These are phyloP conservation scores for Hypanus sabinus DNA, from an alignment of 2,113 vertebrate species.

Conservation along the genomic window DNA sequence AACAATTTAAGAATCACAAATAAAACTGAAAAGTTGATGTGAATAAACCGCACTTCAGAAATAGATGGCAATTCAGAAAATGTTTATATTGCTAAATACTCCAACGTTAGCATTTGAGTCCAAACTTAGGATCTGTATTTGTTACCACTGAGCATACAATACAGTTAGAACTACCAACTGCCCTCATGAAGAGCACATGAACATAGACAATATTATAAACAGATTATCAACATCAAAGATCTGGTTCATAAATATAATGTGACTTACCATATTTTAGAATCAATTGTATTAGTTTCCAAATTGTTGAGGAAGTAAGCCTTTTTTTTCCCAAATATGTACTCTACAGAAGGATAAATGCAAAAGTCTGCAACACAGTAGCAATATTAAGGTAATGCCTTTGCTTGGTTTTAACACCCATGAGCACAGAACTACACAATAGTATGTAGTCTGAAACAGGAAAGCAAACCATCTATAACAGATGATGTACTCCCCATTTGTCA, in stretches of 20 bases:
- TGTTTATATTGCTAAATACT: not conserved
- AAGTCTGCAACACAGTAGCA: not conserved
- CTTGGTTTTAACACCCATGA: not conserved
- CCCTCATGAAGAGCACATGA: not conserved
- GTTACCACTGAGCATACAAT: not conserved
- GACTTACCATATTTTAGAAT: slow-evolving; percentile 31
- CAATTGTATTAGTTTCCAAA: slow-evolving; percentile 12
- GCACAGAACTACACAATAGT: not conserved
- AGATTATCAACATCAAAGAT: not conserved
- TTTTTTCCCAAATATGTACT: not conserved
- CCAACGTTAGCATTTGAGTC: not conserved
- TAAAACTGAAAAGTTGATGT: not conserved
- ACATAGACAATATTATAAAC: not conserved
- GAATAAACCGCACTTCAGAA: not conserved
- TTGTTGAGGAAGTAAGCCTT: slow-evolving; percentile 11
- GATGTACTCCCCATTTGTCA: not conserved
- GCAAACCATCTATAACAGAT: not conserved
- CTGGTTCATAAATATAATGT: not conserved
- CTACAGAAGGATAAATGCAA: not conserved
- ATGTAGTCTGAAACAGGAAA: not conserved
- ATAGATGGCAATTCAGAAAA: not conserved
- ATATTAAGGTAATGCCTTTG: not conserved
- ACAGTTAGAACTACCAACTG: not conserved
- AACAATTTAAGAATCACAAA: not conserved
- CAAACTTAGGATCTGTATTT: not conserved